Conservation (phyloP, 64 coral and sea anemone species). For the Trachythela sp. region DNA sequence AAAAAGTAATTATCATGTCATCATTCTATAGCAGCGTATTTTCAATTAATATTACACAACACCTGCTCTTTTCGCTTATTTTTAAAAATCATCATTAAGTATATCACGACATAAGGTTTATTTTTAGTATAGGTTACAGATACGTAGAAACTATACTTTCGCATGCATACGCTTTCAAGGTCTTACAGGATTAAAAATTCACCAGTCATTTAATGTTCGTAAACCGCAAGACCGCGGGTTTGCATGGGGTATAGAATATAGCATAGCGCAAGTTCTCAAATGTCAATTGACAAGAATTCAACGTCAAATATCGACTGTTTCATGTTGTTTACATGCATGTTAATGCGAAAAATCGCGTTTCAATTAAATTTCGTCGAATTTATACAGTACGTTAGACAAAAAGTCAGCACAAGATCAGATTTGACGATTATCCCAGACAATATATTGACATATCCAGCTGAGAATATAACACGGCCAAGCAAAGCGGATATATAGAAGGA, state of each 20-base stretch:
- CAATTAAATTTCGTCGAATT: not conserved
- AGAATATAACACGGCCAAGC: not conserved
- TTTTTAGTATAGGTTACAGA: not conserved
- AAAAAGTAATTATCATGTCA: not conserved
- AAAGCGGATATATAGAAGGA: not conserved
- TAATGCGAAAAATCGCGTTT: not conserved
- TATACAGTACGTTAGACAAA: not conserved
- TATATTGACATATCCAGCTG: not conserved
- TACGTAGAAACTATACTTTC: not conserved
- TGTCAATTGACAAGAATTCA: not conserved
- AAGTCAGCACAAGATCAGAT: not conserved
- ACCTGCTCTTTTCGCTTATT: not conserved
- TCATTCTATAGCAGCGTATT: conserved; percentile 3
- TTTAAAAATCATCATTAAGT: not conserved
- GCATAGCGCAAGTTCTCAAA: not conserved
- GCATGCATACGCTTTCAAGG: too few relatives aligned
- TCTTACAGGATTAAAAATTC: too few relatives aligned
- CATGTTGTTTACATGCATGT: not conserved
- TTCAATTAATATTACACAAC: conserved; percentile 3
- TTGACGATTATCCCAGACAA: not conserved
- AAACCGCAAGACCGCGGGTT: not conserved
- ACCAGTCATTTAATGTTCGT: too few relatives aligned
- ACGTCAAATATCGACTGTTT: not conserved
- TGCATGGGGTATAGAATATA: not conserved
- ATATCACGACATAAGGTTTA: not conserved